Conservation (phyloP, 1,140 invertebrate genomes). For the Harpegnathos saltator region DNA sequence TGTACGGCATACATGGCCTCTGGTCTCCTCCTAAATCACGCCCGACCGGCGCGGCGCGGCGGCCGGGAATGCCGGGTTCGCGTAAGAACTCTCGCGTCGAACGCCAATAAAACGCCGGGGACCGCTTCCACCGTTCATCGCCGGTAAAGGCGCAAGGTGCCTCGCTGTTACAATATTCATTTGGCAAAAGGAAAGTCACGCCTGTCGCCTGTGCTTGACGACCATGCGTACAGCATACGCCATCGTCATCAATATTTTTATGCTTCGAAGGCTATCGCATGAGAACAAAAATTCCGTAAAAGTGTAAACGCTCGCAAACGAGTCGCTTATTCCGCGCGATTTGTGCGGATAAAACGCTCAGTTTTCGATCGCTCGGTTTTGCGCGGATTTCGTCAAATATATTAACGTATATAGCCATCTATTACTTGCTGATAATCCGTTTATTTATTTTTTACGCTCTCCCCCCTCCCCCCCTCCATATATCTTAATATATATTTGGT, state of each 20-base stretch:
- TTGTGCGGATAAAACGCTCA: too few species aligned
- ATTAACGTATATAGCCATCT: too few species aligned
- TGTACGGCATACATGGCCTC: constrained; percentile 17
- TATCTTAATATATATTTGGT: too few species aligned
- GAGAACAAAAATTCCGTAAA: not conserved
- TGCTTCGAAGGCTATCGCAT: not conserved
- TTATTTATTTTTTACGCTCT: too few species aligned
- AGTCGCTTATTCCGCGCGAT: not conserved
- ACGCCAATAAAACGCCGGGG: not conserved
- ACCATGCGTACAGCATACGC: not conserved
- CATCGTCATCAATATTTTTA: constrained; percentile 40
- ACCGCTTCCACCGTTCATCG: not conserved
- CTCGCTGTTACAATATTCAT: not conserved
- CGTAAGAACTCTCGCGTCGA: not conserved
- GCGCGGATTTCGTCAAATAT: too few species aligned
- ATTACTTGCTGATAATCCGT: too few species aligned
- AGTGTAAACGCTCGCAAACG: not conserved
- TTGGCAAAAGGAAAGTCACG: constrained; percentile 1
- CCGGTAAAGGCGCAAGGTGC: not conserved
- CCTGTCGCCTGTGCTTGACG: not conserved
- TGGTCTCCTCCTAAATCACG: not conserved
- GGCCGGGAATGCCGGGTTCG: not conserved
- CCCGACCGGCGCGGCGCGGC: too few species aligned
- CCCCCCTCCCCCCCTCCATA: too few species aligned
- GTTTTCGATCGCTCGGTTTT: too few species aligned